phyloP scores from a whole-genome alignment of 2,888 invertebrate species.

The Deilephila elpenor region DNA sequence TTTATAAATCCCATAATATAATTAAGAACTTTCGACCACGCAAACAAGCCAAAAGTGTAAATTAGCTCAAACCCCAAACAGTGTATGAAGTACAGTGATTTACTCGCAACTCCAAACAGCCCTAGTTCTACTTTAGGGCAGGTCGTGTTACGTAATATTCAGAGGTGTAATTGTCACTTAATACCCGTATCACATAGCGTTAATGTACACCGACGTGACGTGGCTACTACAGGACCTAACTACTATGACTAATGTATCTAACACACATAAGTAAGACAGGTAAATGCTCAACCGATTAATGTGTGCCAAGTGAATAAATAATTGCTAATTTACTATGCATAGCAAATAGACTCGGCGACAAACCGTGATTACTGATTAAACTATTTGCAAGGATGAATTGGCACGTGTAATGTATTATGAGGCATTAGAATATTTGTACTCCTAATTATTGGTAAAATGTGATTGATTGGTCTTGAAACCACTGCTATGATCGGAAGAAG shows the following conservation, averaged over 20 bases:
- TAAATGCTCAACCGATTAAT: conserved; percentile 58
- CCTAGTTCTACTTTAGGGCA: neutral
- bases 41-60: neutral
- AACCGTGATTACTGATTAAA: conserved; percentile 3
- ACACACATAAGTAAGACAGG: conserved; percentile 51
- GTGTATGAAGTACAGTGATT: neutral
- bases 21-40: too few species aligned
- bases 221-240: conserved; percentile 36
- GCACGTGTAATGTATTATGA: neutral
- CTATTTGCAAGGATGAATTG: neutral
- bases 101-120: neutral
- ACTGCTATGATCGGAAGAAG: too few species aligned
- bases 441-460: too few species aligned
- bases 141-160: neutral
- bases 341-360: neutral
- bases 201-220: conserved; percentile 37
- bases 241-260: conserved; percentile 57
- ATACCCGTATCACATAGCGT: conserved; percentile 31
- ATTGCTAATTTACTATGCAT: conserved; percentile 43
- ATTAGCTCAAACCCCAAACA: neutral
- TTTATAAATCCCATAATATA: too few species aligned
- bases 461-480: too few species aligned
- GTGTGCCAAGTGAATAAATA: conserved; percentile 61
- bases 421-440: neutral
- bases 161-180: conserved; percentile 19